Percentiles rank a stretch among this genome's conserved stretches.
Evolutionary conservation across 2,797 vertebrate species (phyloP).

Genomic region (Merluccius polli): DNA sequence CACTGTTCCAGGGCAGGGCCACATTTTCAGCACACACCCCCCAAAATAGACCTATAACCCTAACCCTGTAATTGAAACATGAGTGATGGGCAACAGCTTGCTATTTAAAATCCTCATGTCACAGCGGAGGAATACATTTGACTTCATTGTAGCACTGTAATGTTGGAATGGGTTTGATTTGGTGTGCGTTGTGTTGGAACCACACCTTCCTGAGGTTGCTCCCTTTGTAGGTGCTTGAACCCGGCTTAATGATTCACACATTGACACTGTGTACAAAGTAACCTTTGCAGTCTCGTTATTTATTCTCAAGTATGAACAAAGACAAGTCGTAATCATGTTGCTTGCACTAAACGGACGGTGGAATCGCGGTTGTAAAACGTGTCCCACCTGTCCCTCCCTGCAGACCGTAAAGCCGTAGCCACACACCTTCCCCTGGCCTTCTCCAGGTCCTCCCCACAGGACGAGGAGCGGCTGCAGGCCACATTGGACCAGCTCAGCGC

Average conservation of each 20-base stretch:
- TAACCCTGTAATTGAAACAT: neutral
- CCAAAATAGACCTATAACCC: neutral
- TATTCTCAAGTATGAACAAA: neutral
- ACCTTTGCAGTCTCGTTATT: neutral
- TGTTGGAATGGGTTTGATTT: neutral
- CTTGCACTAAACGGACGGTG: neutral
- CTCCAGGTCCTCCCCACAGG: slow-evolving; percentile 61
- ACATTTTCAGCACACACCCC: too few relatives aligned
- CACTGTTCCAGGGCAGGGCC: neutral
- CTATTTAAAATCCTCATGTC: neutral
- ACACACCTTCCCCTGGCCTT: slow-evolving; percentile 77
- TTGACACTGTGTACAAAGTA: neutral
- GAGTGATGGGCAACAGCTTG: neutral
- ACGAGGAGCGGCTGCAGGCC: slow-evolving; percentile 71
- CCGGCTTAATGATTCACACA: neutral
- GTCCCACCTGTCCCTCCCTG: slow-evolving; percentile 5
- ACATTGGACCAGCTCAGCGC: slow-evolving; percentile 67
- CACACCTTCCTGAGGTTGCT: neutral
- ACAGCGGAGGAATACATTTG: neutral
- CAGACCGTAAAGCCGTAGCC: slow-evolving; percentile 75
- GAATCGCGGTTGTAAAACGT: neutral
- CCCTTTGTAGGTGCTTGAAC: too few relatives aligned
- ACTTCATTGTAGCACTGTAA: neutral
- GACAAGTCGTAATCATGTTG: neutral
- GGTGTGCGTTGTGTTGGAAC: neutral